These are phyloP conservation scores for Grapholita molesta DNA, from an alignment of 1,140 invertebrate genomes.

Conservation along the genomic window DNA sequence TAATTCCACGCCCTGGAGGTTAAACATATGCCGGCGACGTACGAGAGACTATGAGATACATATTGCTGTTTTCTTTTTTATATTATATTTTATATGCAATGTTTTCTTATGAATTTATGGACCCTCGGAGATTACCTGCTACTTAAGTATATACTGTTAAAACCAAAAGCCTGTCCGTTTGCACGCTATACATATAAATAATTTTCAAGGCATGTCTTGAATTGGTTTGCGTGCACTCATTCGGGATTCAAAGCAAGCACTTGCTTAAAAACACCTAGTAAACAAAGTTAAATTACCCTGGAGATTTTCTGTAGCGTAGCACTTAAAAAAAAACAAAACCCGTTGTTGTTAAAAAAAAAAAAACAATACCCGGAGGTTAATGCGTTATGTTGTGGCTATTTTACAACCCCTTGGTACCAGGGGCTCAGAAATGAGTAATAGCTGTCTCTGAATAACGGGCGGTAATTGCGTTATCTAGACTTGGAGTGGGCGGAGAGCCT, in stretches of 20 bases:
- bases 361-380: not conserved
- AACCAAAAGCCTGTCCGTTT: not conserved
- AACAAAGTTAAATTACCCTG: not conserved
- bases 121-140: not conserved
- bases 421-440: slow-evolving; percentile 67
- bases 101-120: not conserved
- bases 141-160: not conserved
- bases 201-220: not conserved
- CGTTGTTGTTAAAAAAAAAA: not conserved
- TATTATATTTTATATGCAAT: not conserved
- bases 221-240: not conserved
- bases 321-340: not conserved
- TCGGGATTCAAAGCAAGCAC: not conserved
- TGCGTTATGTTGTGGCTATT: not conserved
- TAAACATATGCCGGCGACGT: slow-evolving; percentile 27
- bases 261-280: not conserved
- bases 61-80: not conserved
- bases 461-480: slow-evolving; percentile 70
- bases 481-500: slow-evolving; percentile 43
- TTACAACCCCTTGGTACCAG: slow-evolving; percentile 43
- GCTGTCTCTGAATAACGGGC: slow-evolving; percentile 61
- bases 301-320: not conserved
- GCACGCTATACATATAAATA: not conserved
- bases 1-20: slow-evolving; percentile 15
- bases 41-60: slow-evolving; percentile 22